phyloP scores from a whole-genome alignment of 2,113 vertebrate genomes.

The Piprites chloris region DNA sequence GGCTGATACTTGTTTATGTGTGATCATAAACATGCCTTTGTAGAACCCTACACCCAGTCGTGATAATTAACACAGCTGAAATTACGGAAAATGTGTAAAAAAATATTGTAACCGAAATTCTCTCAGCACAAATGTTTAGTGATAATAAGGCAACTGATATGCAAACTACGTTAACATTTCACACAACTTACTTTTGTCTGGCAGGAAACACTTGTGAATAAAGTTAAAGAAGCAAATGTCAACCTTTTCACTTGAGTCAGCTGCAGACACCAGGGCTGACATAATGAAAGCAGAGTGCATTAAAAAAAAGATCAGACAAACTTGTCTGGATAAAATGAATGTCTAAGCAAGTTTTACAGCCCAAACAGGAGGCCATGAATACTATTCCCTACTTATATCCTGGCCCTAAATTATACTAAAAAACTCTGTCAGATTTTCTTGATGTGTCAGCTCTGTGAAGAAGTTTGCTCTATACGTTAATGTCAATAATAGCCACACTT shows the following conservation, averaged over 20 bases:
- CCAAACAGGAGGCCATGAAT: not conserved
- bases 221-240: not conserved
- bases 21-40: not conserved
- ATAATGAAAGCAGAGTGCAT: not conserved
- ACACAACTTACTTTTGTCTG: not conserved
- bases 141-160: not conserved
- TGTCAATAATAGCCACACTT: not conserved
- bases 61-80: not conserved
- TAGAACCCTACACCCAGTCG: not conserved
- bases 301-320: not conserved
- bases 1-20: not conserved
- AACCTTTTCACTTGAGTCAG: not conserved
- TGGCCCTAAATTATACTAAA: not conserved
- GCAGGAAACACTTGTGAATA: not conserved
- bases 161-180: not conserved
- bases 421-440: not conserved
- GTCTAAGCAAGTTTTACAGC: not conserved
- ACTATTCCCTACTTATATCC: not conserved
- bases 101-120: not conserved
- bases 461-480: not conserved
- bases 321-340: not conserved
- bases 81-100: conserved; percentile 4
- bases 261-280: not conserved
- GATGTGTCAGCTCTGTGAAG: not conserved
- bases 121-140: not conserved